Percentiles rank a stretch among this genome's conserved stretches.
These are phyloP conservation scores for Perizoma flavofasciatum DNA, from an alignment of 2,888 invertebrate genomes.

Conservation along the genomic window DNA sequence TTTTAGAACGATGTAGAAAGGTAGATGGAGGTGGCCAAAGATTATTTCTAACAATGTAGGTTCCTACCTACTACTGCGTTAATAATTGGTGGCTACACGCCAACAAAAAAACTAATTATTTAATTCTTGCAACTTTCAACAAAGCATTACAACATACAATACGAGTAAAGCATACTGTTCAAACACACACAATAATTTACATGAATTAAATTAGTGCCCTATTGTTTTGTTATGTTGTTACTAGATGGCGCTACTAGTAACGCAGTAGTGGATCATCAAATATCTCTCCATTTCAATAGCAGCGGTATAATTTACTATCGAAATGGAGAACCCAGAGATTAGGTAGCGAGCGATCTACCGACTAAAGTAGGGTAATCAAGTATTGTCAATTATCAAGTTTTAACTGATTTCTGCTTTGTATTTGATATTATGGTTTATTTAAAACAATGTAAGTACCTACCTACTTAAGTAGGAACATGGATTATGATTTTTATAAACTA, in stretches of 20 bases:
- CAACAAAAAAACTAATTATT: neutral
- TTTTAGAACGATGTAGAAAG: too few relatives aligned
- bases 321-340: slow-evolving; percentile 13
- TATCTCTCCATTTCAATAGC: neutral
- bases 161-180: neutral
- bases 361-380: slow-evolving; percentile 20
- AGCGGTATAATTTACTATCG: slow-evolving; percentile 8
- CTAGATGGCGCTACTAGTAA: slow-evolving; percentile 24
- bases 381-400: slow-evolving; percentile 23
- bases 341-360: too few relatives aligned
- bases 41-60: too few relatives aligned
- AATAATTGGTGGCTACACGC: neutral
- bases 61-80: neutral
- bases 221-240: slow-evolving; percentile 2
- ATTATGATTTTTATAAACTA: too few relatives aligned
- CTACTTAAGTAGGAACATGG: neutral
- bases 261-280: slow-evolving; percentile 1
- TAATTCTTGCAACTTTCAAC: neutral
- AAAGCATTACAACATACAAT: neutral
- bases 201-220: neutral
- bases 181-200: neutral
- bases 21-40: too few relatives aligned
- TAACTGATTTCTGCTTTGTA: too few relatives aligned
- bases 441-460: too few relatives aligned
- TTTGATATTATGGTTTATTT: too few relatives aligned